Conservation (phyloP, 2,797 vertebrate species). For the Enteromius mattozi region DNA sequence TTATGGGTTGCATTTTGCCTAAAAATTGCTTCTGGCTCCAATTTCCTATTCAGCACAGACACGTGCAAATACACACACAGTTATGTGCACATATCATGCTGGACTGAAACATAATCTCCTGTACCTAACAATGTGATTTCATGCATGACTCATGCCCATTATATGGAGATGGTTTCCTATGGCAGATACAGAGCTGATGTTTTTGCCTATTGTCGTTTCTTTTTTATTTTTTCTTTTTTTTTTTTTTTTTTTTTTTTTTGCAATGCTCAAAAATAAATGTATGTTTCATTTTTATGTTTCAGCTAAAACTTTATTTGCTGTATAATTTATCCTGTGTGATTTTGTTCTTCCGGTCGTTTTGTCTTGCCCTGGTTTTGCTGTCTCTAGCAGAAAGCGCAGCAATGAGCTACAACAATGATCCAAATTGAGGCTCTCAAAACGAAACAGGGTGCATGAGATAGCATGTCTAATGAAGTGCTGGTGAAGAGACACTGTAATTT, state of each 20-base stretch:
- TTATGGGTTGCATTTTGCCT: constrained; percentile 9
- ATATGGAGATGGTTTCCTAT: constrained; percentile 25
- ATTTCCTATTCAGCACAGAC: not conserved
- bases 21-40: constrained; percentile 13
- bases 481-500: constrained; percentile 78
- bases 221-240: not conserved
- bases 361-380: constrained; percentile 38
- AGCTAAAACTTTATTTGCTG: not conserved
- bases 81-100: constrained; percentile 2
- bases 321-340: not conserved
- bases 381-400: constrained; percentile 38
- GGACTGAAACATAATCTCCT: constrained; percentile 34
- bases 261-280: not conserved
- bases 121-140: constrained; percentile 43
- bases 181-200: constrained; percentile 12
- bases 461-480: constrained; percentile 76
- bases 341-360: constrained; percentile 48
- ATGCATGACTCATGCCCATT: constrained; percentile 43
- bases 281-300: not conserved
- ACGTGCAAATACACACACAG: not conserved
- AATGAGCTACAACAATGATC: constrained; percentile 57
- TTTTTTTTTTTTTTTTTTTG: not conserved
- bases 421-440: constrained; percentile 67
- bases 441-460: constrained; percentile 76
- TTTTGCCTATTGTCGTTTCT: constrained; percentile 46